Evolutionary conservation across 2,797 vertebrate species (phyloP), one percentile per base, ranked within the genome.

Genomic region (Silurus aristotelis): DNA sequence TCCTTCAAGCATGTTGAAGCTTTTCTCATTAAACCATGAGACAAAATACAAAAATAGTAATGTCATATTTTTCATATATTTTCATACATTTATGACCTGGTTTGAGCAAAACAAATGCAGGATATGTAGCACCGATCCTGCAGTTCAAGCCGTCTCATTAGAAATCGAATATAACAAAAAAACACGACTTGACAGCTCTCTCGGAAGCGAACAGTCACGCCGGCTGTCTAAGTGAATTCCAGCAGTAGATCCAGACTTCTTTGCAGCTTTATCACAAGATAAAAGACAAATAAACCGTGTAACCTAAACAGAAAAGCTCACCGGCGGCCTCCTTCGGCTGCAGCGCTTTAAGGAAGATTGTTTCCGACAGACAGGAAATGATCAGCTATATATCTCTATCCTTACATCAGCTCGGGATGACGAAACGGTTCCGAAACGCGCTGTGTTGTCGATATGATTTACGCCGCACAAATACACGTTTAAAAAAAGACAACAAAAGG

Each of bases 291-390:
- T 83, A 64, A 76, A 76, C 5, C 6, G 2, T 9, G 14, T 75
- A 63, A 75, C 56, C 61, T 20, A 52, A 83, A 64, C 13, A 56
- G 82, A 83, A 64, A 48, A 6, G 13, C 68, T 25, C n/a, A 38
- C 81, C 12, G 46, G 19, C 17, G 72, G 68, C 46, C 72, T 55
- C 43, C 14, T 48, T 48, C 38, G 38, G 17, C 27, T 1, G 38
- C 31, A 17, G 17, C 56, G 48, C 58, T 22, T 72, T 72, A 72
- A 61, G 46, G 81, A 75, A 83, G 83, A 83, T 83, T 72, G 76
- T 79, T 85, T 87, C 84, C 78, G 72, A 84, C 84, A 87, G 85
- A 79, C 56, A 82, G 83, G 56, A 84, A 86, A 86, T 56, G 6
- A 68, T 67, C 82, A 72, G 46, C 60, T 38, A 27, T 66, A 52